Evolutionary conservation across 2,888 invertebrate genomes (phyloP).

Genomic region (Ophonus ardosiacus): DNA sequence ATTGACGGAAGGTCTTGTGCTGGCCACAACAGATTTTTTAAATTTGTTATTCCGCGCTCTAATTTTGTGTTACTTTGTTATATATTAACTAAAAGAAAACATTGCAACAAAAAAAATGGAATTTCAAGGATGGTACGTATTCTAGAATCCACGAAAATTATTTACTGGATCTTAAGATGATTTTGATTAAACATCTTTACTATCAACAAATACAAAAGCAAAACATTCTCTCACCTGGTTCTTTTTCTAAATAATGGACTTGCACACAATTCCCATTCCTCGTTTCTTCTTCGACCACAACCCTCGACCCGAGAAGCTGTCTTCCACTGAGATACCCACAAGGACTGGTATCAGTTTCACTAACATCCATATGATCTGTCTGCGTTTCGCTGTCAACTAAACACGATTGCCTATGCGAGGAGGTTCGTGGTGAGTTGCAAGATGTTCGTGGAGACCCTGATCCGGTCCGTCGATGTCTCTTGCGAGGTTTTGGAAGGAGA

Average conservation of each 20-base stretch:
- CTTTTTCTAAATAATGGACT: conserved; percentile 73
- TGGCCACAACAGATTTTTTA: too few relatives aligned
- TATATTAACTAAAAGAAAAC: too few relatives aligned
- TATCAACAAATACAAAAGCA: too few relatives aligned
- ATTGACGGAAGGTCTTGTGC: too few relatives aligned
- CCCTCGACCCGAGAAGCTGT: conserved; percentile 69
- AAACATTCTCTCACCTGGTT: conserved; percentile 70
- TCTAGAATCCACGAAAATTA: too few relatives aligned
- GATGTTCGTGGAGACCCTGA: conserved; percentile 78
- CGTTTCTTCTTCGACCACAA: conserved; percentile 72
- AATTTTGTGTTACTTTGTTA: too few relatives aligned
- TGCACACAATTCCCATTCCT: conserved; percentile 74
- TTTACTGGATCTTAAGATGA: too few relatives aligned
- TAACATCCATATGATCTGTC: conserved; percentile 82
- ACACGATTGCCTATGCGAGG: conserved; percentile 71
- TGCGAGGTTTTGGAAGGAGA: conserved; percentile 74
- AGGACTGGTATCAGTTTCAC: conserved; percentile 80
- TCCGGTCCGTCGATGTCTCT: conserved; percentile 79
- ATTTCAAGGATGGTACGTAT: too few relatives aligned
- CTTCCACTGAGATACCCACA: conserved; percentile 74
- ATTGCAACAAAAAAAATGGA: too few relatives aligned
- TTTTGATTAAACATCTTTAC: too few relatives aligned
- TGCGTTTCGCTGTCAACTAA: conserved; percentile 82
- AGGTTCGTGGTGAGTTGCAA: conserved; percentile 71
- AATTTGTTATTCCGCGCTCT: too few relatives aligned